Conservation (phyloP, 2,113 vertebrate genomes). For the Nannospalax galili region DNA sequence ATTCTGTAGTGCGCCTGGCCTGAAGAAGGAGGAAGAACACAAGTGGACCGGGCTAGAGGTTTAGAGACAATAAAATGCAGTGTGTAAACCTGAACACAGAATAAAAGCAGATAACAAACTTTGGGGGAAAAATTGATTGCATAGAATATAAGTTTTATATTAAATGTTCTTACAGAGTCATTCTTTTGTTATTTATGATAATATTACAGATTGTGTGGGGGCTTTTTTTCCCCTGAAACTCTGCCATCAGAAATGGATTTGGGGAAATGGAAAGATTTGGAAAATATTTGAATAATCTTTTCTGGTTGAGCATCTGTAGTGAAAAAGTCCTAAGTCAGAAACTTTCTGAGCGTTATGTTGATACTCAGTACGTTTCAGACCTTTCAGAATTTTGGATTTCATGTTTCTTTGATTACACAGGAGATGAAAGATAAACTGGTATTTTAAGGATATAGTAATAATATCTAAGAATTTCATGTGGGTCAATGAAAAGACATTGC, state of each 20-base stretch:
- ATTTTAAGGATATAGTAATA: not conserved
- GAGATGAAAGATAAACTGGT: not conserved
- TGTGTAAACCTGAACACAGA: too few species aligned
- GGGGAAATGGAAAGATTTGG: not conserved
- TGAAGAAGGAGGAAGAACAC: too few species aligned
- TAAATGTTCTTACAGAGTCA: not conserved
- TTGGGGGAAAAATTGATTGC: not conserved
- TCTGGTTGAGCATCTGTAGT: not conserved
- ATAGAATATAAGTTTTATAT: not conserved
- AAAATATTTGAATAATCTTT: not conserved
- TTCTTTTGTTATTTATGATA: not conserved
- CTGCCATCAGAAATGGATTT: not conserved
- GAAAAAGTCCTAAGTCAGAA: not conserved
- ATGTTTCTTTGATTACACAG: not conserved
- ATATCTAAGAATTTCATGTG: not conserved
- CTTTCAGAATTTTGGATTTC: not conserved
- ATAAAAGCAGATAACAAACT: not conserved
- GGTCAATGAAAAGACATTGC: not conserved
- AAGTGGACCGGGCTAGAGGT: too few species aligned
- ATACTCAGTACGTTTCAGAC: not conserved
- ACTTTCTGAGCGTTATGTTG: accelerated
- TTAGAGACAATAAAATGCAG: too few species aligned
- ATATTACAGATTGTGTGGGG: not conserved
- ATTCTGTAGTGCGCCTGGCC: too few species aligned
- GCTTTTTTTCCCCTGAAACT: not conserved